Conservation (phyloP, 2,888 invertebrate species). For the Eudemis profundana region DNA sequence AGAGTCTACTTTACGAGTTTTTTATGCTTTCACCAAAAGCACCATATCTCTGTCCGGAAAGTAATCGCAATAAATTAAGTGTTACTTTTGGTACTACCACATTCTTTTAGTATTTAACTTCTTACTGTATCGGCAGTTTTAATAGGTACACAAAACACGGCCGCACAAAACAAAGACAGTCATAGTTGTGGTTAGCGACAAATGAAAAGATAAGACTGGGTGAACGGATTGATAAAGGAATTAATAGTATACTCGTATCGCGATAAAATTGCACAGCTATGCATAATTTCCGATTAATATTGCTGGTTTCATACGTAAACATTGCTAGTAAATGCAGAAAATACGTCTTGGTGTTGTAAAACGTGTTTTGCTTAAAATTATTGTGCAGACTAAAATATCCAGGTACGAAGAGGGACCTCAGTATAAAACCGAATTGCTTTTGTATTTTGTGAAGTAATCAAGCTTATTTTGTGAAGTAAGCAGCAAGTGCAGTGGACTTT, state of each 20-base stretch:
- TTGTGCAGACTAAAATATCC: neutral
- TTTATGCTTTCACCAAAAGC: too few relatives aligned
- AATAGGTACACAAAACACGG: conserved; percentile 17
- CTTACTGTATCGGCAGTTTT: too few relatives aligned
- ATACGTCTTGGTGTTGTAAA: neutral
- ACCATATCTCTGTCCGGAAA: too few relatives aligned
- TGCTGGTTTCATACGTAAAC: neutral
- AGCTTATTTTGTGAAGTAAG: neutral
- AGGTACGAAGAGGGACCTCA: too few relatives aligned
- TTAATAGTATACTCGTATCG: conserved; percentile 12
- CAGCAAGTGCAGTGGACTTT: neutral
- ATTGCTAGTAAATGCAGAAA: neutral
- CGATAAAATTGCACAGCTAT: conserved; percentile 14
- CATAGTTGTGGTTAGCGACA: conserved; percentile 6
- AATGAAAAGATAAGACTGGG: conserved; percentile 22
- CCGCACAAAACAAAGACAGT: conserved; percentile 15
- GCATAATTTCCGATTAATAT: neutral
- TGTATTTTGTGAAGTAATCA: neutral
- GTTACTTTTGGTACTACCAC: neutral
- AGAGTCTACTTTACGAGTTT: too few relatives aligned
- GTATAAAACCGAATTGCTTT: neutral
- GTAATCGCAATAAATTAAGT: neutral
- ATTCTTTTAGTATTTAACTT: neutral
- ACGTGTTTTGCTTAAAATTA: neutral
- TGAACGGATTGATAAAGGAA: conserved; percentile 24